Evolutionary conservation across 2,113 vertebrate genomes (phyloP).

Genomic region (Natator depressus): DNA sequence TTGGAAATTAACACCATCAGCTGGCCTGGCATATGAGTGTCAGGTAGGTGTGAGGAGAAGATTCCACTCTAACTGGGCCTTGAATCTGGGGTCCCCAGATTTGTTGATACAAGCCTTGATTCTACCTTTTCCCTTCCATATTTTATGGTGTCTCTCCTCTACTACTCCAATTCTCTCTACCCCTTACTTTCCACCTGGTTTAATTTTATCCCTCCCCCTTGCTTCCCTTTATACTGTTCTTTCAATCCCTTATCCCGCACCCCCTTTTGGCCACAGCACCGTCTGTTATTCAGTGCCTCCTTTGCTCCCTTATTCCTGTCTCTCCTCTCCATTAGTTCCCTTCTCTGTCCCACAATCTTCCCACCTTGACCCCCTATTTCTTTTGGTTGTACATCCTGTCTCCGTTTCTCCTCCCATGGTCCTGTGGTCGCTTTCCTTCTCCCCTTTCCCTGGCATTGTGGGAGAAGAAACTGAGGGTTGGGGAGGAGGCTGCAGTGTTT

Average conservation of each 20-base stretch:
- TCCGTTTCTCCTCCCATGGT: background rate
- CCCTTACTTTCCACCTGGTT: conserved; percentile 36
- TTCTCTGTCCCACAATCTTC: background rate
- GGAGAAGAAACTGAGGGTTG: background rate
- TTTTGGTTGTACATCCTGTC: accelerated
- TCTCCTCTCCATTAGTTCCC: background rate
- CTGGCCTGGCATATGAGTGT: background rate
- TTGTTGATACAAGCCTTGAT: background rate
- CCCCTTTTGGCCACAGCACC: accelerated
- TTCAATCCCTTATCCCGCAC: background rate
- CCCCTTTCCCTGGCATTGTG: background rate
- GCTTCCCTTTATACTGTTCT: background rate
- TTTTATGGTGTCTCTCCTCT: background rate
- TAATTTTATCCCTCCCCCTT: background rate
- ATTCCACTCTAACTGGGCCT: background rate
- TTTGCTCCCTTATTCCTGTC: background rate
- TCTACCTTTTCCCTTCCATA: background rate
- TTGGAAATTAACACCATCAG: background rate
- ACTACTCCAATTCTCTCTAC: background rate
- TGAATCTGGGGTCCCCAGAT: background rate
- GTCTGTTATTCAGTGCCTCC: background rate
- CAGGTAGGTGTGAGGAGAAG: background rate
- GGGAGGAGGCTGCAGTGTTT: background rate
- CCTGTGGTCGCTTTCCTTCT: background rate
- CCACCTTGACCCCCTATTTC: accelerated